These are phyloP conservation scores for Andrena flavipes DNA, from an alignment of 2,888 invertebrate genomes.

Conservation along the genomic window DNA sequence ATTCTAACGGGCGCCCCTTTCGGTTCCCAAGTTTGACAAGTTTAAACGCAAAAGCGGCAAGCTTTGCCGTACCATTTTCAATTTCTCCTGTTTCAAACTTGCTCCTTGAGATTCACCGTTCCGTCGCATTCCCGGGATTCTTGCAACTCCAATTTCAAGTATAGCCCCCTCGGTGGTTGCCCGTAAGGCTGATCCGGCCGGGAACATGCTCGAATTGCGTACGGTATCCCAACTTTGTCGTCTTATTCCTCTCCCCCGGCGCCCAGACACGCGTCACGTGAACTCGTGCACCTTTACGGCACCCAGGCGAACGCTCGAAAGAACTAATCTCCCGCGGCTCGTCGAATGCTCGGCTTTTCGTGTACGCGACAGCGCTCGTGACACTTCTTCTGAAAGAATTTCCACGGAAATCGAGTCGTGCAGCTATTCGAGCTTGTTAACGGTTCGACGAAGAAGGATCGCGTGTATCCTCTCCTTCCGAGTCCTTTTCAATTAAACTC, in stretches of 20 bases:
- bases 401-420: slow-evolving; percentile 19
- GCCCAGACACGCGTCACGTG: slow-evolving; percentile 17
- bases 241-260: slow-evolving; percentile 7
- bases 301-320: neutral
- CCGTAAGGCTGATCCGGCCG: slow-evolving; percentile 21
- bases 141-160: slow-evolving; percentile 51
- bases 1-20: neutral
- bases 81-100: slow-evolving; percentile 43
- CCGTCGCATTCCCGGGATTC: slow-evolving; percentile 48
- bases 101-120: slow-evolving; percentile 35
- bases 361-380: neutral
- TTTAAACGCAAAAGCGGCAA: slow-evolving; percentile 10
- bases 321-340: neutral
- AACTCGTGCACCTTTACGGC: slow-evolving; percentile 9
- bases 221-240: slow-evolving; percentile 3
- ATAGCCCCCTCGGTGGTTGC: slow-evolving; percentile 25
- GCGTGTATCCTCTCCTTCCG: neutral
- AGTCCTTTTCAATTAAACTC: slow-evolving; percentile 2
- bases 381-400: neutral
- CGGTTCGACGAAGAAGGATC: slow-evolving; percentile 10
- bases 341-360: neutral
- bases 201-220: slow-evolving; percentile 26
- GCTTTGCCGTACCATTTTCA: slow-evolving; percentile 42
- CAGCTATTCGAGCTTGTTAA: slow-evolving; percentile 20
- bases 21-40: neutral